Evolutionary conservation across 2,888 invertebrate genomes (phyloP), one percentile per base, ranked within the genome.

Genomic region (Vesta saturnalis): DNA sequence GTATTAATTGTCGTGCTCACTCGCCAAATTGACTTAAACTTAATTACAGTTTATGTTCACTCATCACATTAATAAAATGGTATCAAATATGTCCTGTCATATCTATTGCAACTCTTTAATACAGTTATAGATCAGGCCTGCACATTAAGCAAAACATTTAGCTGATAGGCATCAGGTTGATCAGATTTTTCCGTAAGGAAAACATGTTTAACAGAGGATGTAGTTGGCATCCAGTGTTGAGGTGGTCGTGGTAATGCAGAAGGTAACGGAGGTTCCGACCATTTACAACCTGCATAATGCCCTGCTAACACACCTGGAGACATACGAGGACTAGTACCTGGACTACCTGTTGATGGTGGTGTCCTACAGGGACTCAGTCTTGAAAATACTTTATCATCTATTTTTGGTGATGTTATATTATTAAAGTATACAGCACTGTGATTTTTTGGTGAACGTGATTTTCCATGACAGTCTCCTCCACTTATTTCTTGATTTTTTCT

Each of bases 191-290:
- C 65, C 84, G 84, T 54, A 83, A 84, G 64, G 85, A 60, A 64
- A 22, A 59, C 10, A 19, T 60, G 59, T 75, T 87, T 89, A 22
- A 86, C 87, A 77, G 89, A 89, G 73, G 80, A 69, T 91, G 92
- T 55, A 88, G 90, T 85, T 83, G 86, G 86, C 80, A 89, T 89
- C 90, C 93, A 94, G 81, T 91, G 90, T 75, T 87, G 87, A 63
- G 93, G 93, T 74, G 93, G 91, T 81, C 87, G 88, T 35, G 92
- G 91, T 74, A 92, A 84, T 77, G 90, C 89, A 67, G 90, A 89
- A 77, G 93, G 92, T 70, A 91, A 88, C 49, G 93, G 92, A 62
- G 93, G 89, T 76, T 90, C 90, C 67, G 88, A 88, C 82, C 90
- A 91, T 78, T 90, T 90, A 69, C 91, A 89, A 76, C 90, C 92